These are phyloP conservation scores for Octopus sinensis DNA, from an alignment of 1,140 invertebrate genomes.

Conservation along the genomic window DNA sequence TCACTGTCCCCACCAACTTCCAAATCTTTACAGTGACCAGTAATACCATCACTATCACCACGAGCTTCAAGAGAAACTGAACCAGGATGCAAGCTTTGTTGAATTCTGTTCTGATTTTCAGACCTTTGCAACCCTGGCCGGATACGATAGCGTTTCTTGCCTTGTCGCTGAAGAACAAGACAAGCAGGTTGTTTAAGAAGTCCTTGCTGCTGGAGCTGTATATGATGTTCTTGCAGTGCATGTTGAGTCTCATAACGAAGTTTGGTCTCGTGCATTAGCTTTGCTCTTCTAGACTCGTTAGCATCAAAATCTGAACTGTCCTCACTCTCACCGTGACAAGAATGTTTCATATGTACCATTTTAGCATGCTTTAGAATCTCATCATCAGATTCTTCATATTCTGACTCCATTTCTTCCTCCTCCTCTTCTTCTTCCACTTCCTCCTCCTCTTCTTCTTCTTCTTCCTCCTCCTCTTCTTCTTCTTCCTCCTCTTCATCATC, in stretches of 20 bases:
- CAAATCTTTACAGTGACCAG: conserved; percentile 2
- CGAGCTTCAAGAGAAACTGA: not conserved
- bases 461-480: conserved; percentile 34
- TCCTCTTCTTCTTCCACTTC: conserved; percentile 45
- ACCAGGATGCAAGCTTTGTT: not conserved
- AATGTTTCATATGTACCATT: conserved; percentile 34
- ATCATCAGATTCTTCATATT: conserved; percentile 42
- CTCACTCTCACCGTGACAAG: conserved; percentile 39
- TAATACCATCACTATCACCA: not conserved
- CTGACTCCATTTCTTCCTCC: conserved; percentile 45
- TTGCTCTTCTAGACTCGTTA: not conserved
- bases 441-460: conserved; percentile 31
- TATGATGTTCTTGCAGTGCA: conserved; percentile 26
- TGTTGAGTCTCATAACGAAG: conserved; percentile 20
- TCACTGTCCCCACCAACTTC: not conserved
- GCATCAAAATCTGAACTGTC: conserved; percentile 45
- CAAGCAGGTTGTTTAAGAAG: conserved; percentile 19
- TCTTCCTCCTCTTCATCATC: conserved; percentile 31
- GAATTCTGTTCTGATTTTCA: not conserved
- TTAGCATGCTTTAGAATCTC: conserved; percentile 43
- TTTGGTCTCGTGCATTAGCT: conserved; percentile 16
- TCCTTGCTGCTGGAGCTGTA: conserved; percentile 19
- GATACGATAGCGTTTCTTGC: not conserved
- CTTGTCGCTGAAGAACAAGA: conserved; percentile 27
- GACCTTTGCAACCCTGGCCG: conserved; percentile 3